Base-by-base conservation (phyloP, 2,797 vertebrate genomes). In the Gymnoscopelus microlampas region DNA sequence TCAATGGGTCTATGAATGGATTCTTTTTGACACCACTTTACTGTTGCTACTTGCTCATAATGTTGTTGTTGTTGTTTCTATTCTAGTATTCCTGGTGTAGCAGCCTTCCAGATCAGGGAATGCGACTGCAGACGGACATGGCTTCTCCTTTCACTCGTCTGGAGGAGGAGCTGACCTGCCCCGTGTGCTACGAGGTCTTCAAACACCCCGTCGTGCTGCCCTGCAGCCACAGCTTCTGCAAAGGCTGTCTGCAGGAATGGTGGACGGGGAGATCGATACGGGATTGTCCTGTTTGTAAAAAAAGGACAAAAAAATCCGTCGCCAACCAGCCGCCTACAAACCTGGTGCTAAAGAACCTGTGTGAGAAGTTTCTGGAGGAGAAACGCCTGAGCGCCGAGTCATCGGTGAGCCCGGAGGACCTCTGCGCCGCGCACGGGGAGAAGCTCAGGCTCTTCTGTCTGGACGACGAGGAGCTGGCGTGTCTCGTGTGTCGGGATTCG, bases 391-490 rank as follows among this genome's bases (percentile, higher is more conserved):
- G 48, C 50, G 26, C 57, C 39, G 23, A 3, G 26, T 29, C 26
- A 29, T 5, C 63, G n/a, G 49, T 13, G 51, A 14, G 35, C 3
- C 35, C 54, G 12, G 47, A 35, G 14, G 91, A 88, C 0, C 15
- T 68, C n/a, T 74, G 72, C 5, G 32, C 15, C 2, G 39, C 56
- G 44, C 66, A 74, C 44, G 71, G 78, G 47, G 80, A 76, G 5
- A 80, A 82, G 2, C 60, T 86, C 47, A 79, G 15, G 49, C 76
- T 67, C n/a, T 58, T 67, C 65, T 67, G 65, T 49, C 15, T 58
- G 65, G 54, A 57, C 14, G 53, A 67, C 19, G 12, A 67, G 29
- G 4, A 24, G 14, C 39, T 39, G 6, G 23, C 57, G 14, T 67
- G 65, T 29, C 26, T 29, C 26, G 26, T 29, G 26, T 29, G 26